Evolutionary conservation across 1,140 invertebrate genomes (phyloP), one percentile per base, ranked within the genome.

Genomic region (Leguminivora glycinivorella): DNA sequence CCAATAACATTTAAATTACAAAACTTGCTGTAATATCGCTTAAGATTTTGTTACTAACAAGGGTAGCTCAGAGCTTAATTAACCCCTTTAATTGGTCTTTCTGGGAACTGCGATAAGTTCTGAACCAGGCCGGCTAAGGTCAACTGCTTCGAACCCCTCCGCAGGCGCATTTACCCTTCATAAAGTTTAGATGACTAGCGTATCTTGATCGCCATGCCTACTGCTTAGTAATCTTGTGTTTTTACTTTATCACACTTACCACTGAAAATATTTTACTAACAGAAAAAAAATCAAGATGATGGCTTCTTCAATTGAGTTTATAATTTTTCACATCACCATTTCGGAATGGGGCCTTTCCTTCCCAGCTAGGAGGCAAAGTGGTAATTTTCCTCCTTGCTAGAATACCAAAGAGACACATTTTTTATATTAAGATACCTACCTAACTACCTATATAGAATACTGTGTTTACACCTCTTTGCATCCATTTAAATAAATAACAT

Each of bases 71-170:
- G 19, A 52, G 75, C 74, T 79, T 82, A 83, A 82, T 85, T 85
- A 83, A 82, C 76, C 80, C 75, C 72, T 79, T 74, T 84, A 80
- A 83, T 83, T 83, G 77, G 71, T 75, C 72, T 79, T 77, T 73
- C 70, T 71, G 67, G 68, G 56, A 56, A 25, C 52, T 68, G 29
- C 73, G 67, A 69, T 68, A 63, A 56, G 40, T 68, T 31, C 26
- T 60, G 70, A n/a, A 14, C 7, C 47, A 34, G 26, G 56, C 47
- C 52, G 14, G 10, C 31, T 68, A 31, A n/a, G 31, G 29, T 40
- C 68, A 52, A 60, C 24, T 25, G 63, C 19, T 14, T 22, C 31
- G 12, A 66, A 24, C 3, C 68, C 17, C 68, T 56, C 52, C 17
- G n/a, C 67, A n/a, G 52, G 43, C 58, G 56, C 17, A 29, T 56